Evolutionary conservation across 2,888 invertebrate genomes (phyloP), one percentile per base, ranked within the genome.

Genomic region (Nomada goodeniana): DNA sequence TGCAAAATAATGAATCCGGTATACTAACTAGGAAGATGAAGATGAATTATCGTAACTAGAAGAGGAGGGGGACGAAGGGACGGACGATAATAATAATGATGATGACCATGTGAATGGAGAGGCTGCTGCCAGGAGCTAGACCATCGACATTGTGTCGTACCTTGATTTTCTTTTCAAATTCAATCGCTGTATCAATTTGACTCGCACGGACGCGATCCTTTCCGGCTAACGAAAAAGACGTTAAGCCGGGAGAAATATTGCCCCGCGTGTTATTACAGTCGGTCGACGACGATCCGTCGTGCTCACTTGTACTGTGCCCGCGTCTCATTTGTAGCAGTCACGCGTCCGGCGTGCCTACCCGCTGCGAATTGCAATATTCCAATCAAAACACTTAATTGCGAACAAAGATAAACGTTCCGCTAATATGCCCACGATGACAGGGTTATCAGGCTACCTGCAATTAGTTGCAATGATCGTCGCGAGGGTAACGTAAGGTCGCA

Each of bases 21-120:
- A 80, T 84, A 83, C 88, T 90, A 89, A 91, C 89, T 89, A 90
- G 88, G 87, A 90, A 85, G 89, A 89, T 87, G 88, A 90, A 85
- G 89, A 89, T 88, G 84, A 88, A 88, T 88, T 87, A 80, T 86
- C 80, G 60, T 69, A 87, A 86, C 80, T 78, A 85, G 83, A 85
- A 73, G 83, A 76, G 77, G 36, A 47, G 36, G 53, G 47, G 20
- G 68, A 42, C 2, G 57, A 26, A 26, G 29, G 67, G n/a, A 29
- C 44, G 47, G 36, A 71, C 53, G 76, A 79, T 74, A 70, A 85
- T 78, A 80, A 86, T 85, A 78, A 86, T 88, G 88, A 88, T 84
- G 82, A 86, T 82, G 80, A 88, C 85, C 85, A 78, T 63, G 88
- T 60, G 86, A 87, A 82, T 80, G 82, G 73, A 75, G 69, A 68